A percentile compares a stretch with the other conserved stretches of the same genome.
phyloP scores from a whole-genome alignment of 2,797 vertebrate species.

The Setipinna tenuifilis region DNA sequence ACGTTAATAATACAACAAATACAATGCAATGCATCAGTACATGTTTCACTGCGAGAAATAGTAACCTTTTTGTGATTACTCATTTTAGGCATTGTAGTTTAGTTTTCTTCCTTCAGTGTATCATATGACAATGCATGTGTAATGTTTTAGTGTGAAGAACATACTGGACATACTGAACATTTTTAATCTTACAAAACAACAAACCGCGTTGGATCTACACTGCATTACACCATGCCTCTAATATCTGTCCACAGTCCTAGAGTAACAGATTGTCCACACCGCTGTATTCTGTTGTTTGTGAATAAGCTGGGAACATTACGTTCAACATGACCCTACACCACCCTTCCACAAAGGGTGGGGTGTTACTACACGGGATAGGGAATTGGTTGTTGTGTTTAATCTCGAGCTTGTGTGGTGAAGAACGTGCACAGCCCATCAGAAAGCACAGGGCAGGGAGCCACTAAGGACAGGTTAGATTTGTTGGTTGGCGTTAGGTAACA shows the following conservation, averaged over 20 bases:
- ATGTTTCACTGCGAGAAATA: background rate
- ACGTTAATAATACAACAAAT: no score
- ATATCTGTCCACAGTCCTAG: no score
- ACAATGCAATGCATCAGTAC: no score
- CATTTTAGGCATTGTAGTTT: no score
- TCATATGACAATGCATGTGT: background rate
- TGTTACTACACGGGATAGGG: background rate
- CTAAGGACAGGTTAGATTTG: conserved; percentile 32
- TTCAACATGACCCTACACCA: background rate
- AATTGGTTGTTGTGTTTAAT: conserved; percentile 4
- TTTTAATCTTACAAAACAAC: no score
- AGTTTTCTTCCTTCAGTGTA: background rate
- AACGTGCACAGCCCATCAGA: conserved; percentile 38
- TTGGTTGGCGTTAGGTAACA: conserved; percentile 58
- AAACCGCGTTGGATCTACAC: no score
- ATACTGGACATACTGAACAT: no score
- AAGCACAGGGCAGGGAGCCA: conserved; percentile 37
- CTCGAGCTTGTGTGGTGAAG: conserved; percentile 26
- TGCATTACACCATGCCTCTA: no score
- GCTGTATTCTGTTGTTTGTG: background rate
- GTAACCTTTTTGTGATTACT: no score
- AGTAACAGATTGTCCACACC: no score
- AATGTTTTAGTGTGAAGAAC: background rate
- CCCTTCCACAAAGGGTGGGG: background rate
- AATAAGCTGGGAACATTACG: background rate